Evolutionary conservation across 2,113 vertebrate species (phyloP).

Genomic region (Platichthys stellatus): DNA sequence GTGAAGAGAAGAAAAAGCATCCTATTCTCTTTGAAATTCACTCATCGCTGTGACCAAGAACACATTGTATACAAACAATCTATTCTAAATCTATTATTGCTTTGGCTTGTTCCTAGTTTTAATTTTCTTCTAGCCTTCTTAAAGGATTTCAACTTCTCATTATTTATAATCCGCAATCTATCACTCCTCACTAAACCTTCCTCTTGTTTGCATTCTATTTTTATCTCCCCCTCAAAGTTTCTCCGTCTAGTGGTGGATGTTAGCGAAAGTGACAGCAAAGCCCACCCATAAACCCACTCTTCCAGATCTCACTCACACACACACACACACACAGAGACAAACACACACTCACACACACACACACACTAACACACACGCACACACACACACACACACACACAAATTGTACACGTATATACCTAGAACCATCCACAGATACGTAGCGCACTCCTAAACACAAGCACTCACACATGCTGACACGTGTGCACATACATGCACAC

Average conservation of each 20-base stretch:
- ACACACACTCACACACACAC: no score
- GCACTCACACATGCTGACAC: background rate
- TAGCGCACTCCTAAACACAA: background rate
- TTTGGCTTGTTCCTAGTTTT: background rate
- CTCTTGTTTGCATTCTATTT: slow-evolving; percentile 36
- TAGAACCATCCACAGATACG: background rate
- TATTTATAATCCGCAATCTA: background rate
- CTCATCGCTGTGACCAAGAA: background rate
- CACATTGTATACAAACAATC: background rate
- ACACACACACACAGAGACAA: background rate
- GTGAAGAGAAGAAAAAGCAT: background rate
- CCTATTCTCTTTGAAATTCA: background rate
- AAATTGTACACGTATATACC: slow-evolving; percentile 1
- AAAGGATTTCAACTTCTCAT: background rate
- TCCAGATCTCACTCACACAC: slow-evolving; percentile 22
- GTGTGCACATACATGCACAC: slow-evolving; percentile 7
- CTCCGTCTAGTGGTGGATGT: slow-evolving; percentile 38
- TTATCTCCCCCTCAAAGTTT: slow-evolving; percentile 20
- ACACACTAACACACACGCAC: no score
- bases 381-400: no score
- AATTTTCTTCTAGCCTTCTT: background rate
- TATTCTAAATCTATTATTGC: background rate
- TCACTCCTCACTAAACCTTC: slow-evolving; percentile 13
- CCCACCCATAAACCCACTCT: slow-evolving; percentile 55
- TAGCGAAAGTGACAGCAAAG: slow-evolving; percentile 61